phyloP scores from a whole-genome alignment of 2,888 invertebrate genomes.

The Drosophila neonasuta region DNA sequence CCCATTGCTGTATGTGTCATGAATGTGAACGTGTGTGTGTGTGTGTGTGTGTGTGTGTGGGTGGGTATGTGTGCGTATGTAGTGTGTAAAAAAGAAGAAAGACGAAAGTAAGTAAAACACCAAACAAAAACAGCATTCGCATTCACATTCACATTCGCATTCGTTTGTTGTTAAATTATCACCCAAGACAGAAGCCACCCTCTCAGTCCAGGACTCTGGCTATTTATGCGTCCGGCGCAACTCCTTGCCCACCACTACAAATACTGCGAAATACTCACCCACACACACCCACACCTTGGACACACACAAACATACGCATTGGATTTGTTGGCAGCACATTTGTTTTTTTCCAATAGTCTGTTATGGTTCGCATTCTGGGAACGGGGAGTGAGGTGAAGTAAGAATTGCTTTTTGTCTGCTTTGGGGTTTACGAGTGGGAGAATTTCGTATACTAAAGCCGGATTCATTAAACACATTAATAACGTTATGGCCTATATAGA shows the following conservation, averaged over 20 bases:
- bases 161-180: conserved; percentile 77
- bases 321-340: conserved; percentile 53
- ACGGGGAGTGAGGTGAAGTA: conserved; percentile 11
- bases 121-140: conserved; percentile 61
- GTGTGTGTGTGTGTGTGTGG: conserved; percentile 17
- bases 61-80: conserved; percentile 28
- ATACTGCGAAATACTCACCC: conserved; percentile 1
- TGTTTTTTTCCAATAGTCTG: conserved; percentile 37
- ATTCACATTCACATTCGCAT: conserved; percentile 58
- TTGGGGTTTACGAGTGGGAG: neutral
- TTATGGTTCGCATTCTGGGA: conserved; percentile 34
- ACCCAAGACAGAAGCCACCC: conserved; percentile 60
- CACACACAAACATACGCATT: conserved; percentile 11
- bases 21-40: conserved; percentile 20
- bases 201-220: conserved; percentile 32
- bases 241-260: conserved; percentile 24
- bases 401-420: conserved; percentile 29
- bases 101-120: conserved; percentile 52
- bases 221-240: conserved; percentile 56
- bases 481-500: neutral
- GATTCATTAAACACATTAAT: neutral
- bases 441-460: neutral
- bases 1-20: conserved; percentile 45
- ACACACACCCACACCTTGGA: conserved; percentile 13
- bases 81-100: conserved; percentile 53